Base-by-base conservation (phyloP, 2,888 invertebrate species). In the Entomobrya multifasciata region DNA sequence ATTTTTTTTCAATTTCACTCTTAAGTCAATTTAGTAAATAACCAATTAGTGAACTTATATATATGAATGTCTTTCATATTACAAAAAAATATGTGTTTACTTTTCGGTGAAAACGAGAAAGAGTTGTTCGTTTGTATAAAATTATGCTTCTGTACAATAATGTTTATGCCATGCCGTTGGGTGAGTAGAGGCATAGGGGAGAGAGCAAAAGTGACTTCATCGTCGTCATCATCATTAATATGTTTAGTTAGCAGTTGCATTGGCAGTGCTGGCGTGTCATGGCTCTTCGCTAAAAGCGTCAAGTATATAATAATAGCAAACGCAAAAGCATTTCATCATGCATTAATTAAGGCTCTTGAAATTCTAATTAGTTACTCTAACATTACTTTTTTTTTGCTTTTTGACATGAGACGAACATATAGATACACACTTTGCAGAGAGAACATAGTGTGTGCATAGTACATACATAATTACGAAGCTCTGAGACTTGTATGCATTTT, bases 301-400 rank as follows among this genome's bases (percentile, higher is more conserved):
- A 79, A 85, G 85, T 70, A 85, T 78, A 72, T 84, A 76, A 84
- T 83, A 60, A 83, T 62, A 85, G 78, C 72, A 70, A 85, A 79
- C 78, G 85, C 57, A 65, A 67, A 79, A 85, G 78, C 85, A 85
- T 85, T 78, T 85, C 85, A 85, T 85, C 85, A 78, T 85, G 78
- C 85, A 70, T 85, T 85, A 85, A 85, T 85, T 85, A 85, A 85
- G 78, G 85, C 85, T 85, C 85, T 85, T 85, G 85, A 85, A 85
- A 85, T 85, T 79, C 85, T 85, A 85, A 85, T 85, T 85, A 85
- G 85, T 72, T 78, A 49, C 85, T 72, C 70, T 70, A 83, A 83
- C 83, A 83, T n/a, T n/a, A n/a, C n/a, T n/a, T n/a, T n/a, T n/a
- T n/a, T n/a, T n/a, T n/a, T 67, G 17, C 60, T 77, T 84, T 74